Percentiles rank a stretch among this genome's conserved stretches.
phyloP scores from a whole-genome alignment of 2,888 invertebrate species.

The Petrophora chlorosata region DNA sequence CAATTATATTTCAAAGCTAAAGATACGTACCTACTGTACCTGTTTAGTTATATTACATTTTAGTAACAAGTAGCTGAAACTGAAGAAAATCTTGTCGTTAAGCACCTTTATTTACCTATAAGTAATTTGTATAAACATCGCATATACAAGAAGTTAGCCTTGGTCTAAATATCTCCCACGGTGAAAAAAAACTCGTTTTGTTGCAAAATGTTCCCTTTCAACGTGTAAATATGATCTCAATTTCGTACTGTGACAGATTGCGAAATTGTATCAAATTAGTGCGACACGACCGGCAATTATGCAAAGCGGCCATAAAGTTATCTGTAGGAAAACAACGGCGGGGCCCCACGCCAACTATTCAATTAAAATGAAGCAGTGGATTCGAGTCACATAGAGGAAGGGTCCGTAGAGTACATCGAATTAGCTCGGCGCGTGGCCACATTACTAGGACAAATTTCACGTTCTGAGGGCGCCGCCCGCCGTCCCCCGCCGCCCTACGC shows the following conservation, averaged over 20 bases:
- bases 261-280: conserved; percentile 77
- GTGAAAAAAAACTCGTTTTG: conserved; percentile 19
- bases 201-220: conserved; percentile 34
- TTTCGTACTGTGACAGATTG: conserved; percentile 67
- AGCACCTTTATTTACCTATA: too few relatives aligned
- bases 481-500: conserved; percentile 30
- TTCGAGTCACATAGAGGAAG: conserved; percentile 79
- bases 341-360: conserved; percentile 77
- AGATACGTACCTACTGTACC: too few relatives aligned
- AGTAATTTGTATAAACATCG: too few relatives aligned
- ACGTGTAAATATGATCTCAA: conserved; percentile 34
- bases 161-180: too few relatives aligned
- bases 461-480: conserved; percentile 63
- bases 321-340: conserved; percentile 76
- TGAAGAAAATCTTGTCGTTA: too few relatives aligned
- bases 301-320: conserved; percentile 79
- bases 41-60: too few relatives aligned
- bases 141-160: too few relatives aligned
- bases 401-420: conserved; percentile 68
- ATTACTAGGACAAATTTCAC: conserved; percentile 80
- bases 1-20: too few relatives aligned
- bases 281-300: conserved; percentile 73
- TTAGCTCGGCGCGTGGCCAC: conserved; percentile 81
- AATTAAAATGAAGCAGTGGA: conserved; percentile 80
- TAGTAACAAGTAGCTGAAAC: too few relatives aligned